Percentiles rank a stretch among this genome's conserved stretches.
Evolutionary conservation across 2,113 vertebrate genomes (phyloP).

Genomic region (Alethe diademata): DNA sequence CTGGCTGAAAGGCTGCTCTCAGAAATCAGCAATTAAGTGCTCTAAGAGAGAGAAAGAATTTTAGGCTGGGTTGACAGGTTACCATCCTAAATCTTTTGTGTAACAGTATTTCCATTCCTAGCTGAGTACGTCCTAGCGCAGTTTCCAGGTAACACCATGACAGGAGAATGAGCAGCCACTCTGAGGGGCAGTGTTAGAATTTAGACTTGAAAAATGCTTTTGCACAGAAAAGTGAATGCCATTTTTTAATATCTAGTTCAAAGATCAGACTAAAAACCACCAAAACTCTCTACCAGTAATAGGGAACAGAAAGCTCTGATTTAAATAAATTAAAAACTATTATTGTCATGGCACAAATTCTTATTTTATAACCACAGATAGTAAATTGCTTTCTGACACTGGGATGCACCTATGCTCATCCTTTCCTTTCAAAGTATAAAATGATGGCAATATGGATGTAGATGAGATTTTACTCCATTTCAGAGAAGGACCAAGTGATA

Average conservation of each 20-base stretch:
- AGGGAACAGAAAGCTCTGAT: background rate
- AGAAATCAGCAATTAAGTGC: background rate
- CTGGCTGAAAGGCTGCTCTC: background rate
- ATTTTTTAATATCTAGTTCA: background rate
- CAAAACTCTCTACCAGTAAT: background rate
- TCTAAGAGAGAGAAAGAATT: background rate
- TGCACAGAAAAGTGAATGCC: background rate
- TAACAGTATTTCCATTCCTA: background rate
- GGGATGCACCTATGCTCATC: background rate
- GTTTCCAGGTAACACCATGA: background rate
- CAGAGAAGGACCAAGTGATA: background rate
- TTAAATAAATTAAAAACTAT: background rate
- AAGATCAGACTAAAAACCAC: background rate
- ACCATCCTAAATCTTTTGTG: background rate
- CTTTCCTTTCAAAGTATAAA: background rate
- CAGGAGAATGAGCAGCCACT: background rate
- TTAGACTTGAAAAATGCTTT: background rate
- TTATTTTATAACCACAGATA: background rate
- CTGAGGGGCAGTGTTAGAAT: background rate
- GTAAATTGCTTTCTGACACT: background rate
- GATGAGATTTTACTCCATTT: background rate
- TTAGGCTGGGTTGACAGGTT: background rate
- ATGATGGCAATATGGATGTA: background rate
- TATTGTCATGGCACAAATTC: background rate
- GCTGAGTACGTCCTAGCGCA: background rate